Conservation (phyloP, 2,113 vertebrate species). For the Peromyscus maniculatus region DNA sequence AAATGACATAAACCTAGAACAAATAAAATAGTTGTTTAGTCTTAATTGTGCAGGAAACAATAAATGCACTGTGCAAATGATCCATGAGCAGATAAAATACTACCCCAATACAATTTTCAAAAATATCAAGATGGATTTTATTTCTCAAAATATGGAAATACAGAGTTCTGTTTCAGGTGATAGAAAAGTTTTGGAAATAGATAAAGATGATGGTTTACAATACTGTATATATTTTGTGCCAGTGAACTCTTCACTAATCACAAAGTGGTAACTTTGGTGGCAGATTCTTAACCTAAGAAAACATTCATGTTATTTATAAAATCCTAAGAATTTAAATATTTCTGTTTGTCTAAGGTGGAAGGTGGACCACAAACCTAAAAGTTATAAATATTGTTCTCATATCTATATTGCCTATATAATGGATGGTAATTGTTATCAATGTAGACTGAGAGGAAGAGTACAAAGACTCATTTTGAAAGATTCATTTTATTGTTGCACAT, state of each 20-base stretch:
- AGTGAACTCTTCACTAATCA: background rate
- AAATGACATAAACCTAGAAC: constrained; percentile 3
- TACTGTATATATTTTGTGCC: background rate
- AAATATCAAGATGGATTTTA: constrained; percentile 44
- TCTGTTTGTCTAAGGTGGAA: constrained; percentile 53
- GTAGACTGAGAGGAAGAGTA: constrained; percentile 59
- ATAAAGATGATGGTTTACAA: background rate
- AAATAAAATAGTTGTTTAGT: constrained; percentile 54
- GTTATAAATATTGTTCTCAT: constrained; percentile 47
- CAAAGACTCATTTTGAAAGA: constrained; percentile 57
- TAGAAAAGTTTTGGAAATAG: background rate
- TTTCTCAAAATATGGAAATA: constrained; percentile 11
- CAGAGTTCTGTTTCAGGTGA: background rate
- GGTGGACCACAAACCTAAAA: constrained; percentile 42
- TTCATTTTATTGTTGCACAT: constrained; percentile 52
- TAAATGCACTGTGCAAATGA: constrained; percentile 38
- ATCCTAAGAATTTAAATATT: constrained; percentile 47
- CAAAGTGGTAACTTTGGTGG: background rate
- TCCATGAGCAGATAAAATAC: background rate
- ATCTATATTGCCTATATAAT: constrained; percentile 59
- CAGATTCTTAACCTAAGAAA: background rate
- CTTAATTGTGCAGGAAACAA: constrained; percentile 42
- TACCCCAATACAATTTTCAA: background rate
- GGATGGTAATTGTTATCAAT: constrained; percentile 44
- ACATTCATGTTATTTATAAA: constrained; percentile 56